A percentile compares a stretch with the other conserved stretches of the same genome.
These are phyloP conservation scores for Cosmopolites sordidus DNA, from an alignment of 2,888 invertebrate species.

Conservation along the genomic window DNA sequence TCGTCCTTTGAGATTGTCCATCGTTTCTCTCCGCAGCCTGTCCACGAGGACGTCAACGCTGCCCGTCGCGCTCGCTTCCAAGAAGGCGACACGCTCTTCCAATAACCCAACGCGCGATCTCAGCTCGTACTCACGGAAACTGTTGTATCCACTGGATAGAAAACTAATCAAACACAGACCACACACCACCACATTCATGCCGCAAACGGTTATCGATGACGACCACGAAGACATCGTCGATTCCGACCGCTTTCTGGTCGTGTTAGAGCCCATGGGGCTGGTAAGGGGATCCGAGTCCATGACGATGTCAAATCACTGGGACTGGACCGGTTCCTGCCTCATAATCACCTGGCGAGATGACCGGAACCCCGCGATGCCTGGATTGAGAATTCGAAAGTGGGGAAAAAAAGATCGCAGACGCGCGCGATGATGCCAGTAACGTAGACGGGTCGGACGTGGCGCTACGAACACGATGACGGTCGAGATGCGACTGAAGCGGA, in stretches of 20 bases:
- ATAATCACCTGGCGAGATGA: too few species aligned
- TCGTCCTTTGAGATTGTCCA: constrained; percentile 47
- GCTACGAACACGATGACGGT: neutral
- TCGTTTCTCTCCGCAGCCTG: constrained; percentile 54
- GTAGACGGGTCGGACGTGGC: neutral
- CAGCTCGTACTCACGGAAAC: constrained; percentile 56
- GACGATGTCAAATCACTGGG: neutral
- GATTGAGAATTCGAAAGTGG: too few species aligned
- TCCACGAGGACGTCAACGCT: constrained; percentile 51
- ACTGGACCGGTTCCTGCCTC: too few species aligned
- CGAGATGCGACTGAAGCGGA: neutral
- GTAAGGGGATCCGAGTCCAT: constrained; percentile 43
- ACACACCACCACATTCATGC: constrained; percentile 56
- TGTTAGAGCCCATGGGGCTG: constrained; percentile 25
- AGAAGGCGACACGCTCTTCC: constrained; percentile 55
- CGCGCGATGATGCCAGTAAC: neutral
- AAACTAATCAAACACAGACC: constrained; percentile 61
- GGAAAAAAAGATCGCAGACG: too few species aligned
- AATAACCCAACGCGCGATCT: constrained; percentile 52
- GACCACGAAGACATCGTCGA: neutral
- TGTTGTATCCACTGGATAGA: constrained; percentile 57
- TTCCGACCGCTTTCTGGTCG: too few species aligned
- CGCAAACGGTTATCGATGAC: constrained; percentile 7
- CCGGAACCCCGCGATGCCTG: too few species aligned
- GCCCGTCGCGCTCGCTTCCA: constrained; percentile 51